phyloP scores from a whole-genome alignment of 2,888 invertebrate species.

The Torymus aiolomorphi region DNA sequence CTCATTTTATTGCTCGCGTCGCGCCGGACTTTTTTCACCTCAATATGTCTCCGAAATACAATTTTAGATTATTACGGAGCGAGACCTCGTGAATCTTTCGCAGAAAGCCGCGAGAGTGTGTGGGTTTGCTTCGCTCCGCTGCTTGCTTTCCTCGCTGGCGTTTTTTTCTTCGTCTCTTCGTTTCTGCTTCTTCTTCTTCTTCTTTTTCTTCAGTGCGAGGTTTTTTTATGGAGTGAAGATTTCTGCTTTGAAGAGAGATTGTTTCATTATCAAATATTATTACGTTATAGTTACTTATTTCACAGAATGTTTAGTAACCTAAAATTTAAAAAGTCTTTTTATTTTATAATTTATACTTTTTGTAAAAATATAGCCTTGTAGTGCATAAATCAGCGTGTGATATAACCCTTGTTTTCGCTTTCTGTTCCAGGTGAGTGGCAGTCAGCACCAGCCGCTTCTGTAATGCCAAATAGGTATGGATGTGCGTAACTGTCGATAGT shows the following conservation, averaged over 20 bases:
- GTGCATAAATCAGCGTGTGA: too few relatives aligned
- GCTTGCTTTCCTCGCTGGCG: too few relatives aligned
- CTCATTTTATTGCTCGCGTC: slow-evolving; percentile 46
- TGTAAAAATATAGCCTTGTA: too few relatives aligned
- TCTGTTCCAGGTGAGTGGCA: slow-evolving; percentile 75
- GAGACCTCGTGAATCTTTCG: slow-evolving; percentile 38
- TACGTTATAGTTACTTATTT: too few relatives aligned
- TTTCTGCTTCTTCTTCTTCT: not conserved
- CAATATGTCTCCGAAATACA: slow-evolving; percentile 54
- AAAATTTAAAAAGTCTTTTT: too few relatives aligned
- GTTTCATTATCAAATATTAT: too few relatives aligned
- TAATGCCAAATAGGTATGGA: slow-evolving; percentile 76
- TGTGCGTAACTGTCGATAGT: slow-evolving; percentile 74
- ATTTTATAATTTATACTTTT: too few relatives aligned
- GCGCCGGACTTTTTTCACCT: slow-evolving; percentile 41
- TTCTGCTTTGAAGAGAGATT: not conserved
- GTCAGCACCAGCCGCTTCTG: slow-evolving; percentile 74
- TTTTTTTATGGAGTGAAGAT: slow-evolving; percentile 13
- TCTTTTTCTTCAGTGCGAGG: not conserved
- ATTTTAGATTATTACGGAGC: slow-evolving; percentile 48
- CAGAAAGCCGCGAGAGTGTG: not conserved
- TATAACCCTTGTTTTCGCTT: slow-evolving; percentile 25
- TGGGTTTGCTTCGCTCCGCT: too few relatives aligned
- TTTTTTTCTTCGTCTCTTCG: not conserved
- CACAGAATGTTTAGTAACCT: too few relatives aligned